These are phyloP conservation scores for Lagenorhynchus albirostris DNA, from an alignment of 2,113 vertebrate species.

Conservation along the genomic window DNA sequence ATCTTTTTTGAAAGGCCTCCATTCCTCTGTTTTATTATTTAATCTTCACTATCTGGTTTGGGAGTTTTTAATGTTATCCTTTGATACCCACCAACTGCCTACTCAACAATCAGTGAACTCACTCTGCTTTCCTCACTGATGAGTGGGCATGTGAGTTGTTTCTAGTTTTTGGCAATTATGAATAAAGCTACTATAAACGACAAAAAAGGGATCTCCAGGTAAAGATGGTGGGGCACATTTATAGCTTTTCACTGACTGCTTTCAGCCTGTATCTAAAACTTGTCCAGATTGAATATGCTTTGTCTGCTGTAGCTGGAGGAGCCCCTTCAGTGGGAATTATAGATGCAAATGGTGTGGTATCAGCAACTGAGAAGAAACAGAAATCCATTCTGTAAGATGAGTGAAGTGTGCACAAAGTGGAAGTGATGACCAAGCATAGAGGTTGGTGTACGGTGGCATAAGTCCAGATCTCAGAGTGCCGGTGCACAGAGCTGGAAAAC, in stretches of 20 bases:
- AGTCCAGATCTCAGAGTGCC: constrained; percentile 90
- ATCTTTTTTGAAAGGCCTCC: not conserved
- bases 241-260: constrained; percentile 92
- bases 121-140: not conserved
- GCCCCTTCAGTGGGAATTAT: constrained; percentile 92
- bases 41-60: not conserved
- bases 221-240: constrained; percentile 90
- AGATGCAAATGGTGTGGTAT: constrained; percentile 91
- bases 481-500: constrained; percentile 93
- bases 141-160: not conserved
- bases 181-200: not conserved
- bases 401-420: constrained; percentile 93
- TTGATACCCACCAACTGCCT: not conserved
- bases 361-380: constrained; percentile 94
- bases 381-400: constrained; percentile 92
- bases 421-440: constrained; percentile 91
- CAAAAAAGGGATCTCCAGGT: not conserved
- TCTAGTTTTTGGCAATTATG: not conserved
- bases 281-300: constrained; percentile 92
- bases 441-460: constrained; percentile 92
- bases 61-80: not conserved
- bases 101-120: not conserved
- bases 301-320: constrained; percentile 91
- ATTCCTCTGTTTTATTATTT: not conserved
- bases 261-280: constrained; percentile 93